phyloP scores from a whole-genome alignment of 2,113 vertebrate species.

The Oreocharis arfaki region DNA sequence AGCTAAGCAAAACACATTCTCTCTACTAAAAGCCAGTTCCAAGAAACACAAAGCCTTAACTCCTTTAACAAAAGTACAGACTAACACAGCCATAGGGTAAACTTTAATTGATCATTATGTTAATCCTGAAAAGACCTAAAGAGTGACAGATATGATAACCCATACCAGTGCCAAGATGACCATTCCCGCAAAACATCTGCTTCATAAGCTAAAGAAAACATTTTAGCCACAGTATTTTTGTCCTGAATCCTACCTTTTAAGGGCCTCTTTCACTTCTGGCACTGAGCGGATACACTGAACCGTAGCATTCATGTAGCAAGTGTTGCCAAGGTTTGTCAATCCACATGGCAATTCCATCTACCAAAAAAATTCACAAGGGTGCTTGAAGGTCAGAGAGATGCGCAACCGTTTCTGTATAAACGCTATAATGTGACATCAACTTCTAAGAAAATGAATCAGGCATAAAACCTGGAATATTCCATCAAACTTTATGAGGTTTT shows the following conservation, averaged over 20 bases:
- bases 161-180: neutral
- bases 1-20: neutral
- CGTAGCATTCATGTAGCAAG: slow-evolving; percentile 99
- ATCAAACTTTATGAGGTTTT: neutral
- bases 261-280: slow-evolving; percentile 92
- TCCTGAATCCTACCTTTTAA: slow-evolving; percentile 81
- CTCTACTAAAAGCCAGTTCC: neutral
- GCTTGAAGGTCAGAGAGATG: neutral
- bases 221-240: neutral
- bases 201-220: neutral
- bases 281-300: slow-evolving; percentile 98
- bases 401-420: neutral
- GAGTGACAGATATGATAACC: neutral
- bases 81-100: neutral
- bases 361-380: slow-evolving; percentile 5
- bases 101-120: rapidly evolving
- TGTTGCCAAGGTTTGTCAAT: slow-evolving; percentile 96
- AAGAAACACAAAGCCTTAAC: neutral
- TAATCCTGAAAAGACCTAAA: neutral
- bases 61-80: neutral
- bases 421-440: rapidly evolving
- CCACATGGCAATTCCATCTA: slow-evolving; percentile 98
- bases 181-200: neutral
- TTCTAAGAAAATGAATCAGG: neutral
- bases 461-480: neutral